Evolutionary conservation across 2,888 invertebrate species (phyloP).

Genomic region (Lasioglossum lativentre): DNA sequence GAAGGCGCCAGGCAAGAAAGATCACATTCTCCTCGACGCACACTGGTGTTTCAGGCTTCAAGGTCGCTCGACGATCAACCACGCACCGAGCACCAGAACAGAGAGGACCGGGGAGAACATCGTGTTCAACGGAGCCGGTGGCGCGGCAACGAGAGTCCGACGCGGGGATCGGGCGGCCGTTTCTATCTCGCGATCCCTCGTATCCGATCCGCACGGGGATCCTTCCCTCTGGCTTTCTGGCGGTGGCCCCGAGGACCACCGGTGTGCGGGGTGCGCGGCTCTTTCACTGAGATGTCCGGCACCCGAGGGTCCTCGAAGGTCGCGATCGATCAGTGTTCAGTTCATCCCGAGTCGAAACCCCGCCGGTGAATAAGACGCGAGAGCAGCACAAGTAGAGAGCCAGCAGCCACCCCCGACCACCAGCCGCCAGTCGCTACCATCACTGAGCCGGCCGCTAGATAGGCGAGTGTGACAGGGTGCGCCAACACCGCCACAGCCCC

Average conservation of each 20-base stretch:
- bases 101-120: background rate
- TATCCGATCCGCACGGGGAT: background rate
- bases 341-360: slow-evolving; percentile 9
- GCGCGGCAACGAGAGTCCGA: background rate
- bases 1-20: background rate
- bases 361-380: slow-evolving; percentile 23
- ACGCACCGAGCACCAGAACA: background rate
- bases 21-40: background rate
- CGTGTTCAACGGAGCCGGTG: background rate
- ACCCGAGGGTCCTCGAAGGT: slow-evolving; percentile 56
- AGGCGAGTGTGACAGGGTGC: slow-evolving; percentile 53
- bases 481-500: slow-evolving; percentile 41
- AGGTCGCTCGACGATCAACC: background rate
- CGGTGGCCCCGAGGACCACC: background rate
- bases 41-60: background rate
- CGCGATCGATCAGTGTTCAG: slow-evolving; percentile 64
- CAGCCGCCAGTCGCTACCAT: slow-evolving; percentile 16
- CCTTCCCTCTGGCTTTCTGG: background rate
- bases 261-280: background rate
- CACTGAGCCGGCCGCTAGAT: background rate
- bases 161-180: too few species aligned
- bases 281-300: background rate
- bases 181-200: background rate
- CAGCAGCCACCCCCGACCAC: slow-evolving; percentile 28
- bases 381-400: slow-evolving; percentile 47